phyloP scores from a whole-genome alignment of 2,888 invertebrate genomes.

The Stegophylla sp. region DNA sequence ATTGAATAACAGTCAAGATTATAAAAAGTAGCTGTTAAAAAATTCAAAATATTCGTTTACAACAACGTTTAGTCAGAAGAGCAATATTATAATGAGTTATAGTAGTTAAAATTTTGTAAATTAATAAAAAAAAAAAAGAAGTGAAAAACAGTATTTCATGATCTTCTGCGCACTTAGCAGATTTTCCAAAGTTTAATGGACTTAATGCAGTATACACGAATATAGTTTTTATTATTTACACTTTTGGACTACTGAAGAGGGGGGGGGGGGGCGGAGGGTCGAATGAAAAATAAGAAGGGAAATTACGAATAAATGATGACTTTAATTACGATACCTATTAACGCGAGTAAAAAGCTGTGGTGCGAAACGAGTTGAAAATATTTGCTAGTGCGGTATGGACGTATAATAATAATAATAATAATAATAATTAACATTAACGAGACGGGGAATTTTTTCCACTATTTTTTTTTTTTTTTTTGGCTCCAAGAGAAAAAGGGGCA shows the following conservation, averaged over 20 bases:
- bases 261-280: neutral
- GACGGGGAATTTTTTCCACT: conserved; percentile 1
- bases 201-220: conserved; percentile 1
- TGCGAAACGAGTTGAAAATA: conserved; percentile 25
- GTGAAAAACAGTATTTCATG: neutral
- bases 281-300: conserved; percentile 16
- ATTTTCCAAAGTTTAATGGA: conserved; percentile 4
- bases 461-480: neutral
- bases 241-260: neutral
- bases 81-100: neutral
- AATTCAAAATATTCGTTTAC: neutral
- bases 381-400: neutral
- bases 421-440: conserved; percentile 43
- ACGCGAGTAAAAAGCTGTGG: neutral
- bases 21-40: neutral
- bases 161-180: neutral
- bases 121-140: neutral
- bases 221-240: neutral
- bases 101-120: neutral
- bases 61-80: neutral
- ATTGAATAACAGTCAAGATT: neutral
- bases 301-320: conserved; percentile 8
- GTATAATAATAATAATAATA: too few relatives aligned
- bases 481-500: conserved; percentile 3
- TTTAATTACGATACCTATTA: conserved; percentile 46